Base-by-base conservation (phyloP, 1,140 invertebrate genomes). In the Ceratina australensis region DNA sequence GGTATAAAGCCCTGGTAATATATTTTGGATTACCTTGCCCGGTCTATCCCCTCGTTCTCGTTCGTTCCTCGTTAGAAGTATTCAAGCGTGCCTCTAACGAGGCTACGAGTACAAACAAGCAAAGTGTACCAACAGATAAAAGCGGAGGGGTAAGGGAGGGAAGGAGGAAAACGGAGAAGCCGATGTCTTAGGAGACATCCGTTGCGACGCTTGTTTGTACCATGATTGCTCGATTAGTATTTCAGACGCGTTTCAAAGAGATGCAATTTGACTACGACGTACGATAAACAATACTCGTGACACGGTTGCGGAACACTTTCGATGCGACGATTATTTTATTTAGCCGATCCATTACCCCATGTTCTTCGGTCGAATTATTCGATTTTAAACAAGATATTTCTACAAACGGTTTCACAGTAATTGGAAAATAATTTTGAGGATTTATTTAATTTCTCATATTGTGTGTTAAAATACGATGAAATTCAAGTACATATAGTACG, bases 1-100 rank as follows among this genome's bases (percentile, higher is more conserved):
- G 87, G 81, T 89, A 91, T 88, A 89, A 90, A 90, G 89, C 88
- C 78, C 73, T 72, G 67, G 87, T 90, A 89, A 90, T 90, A 90
- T 90, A 91, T 90, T 91, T 90, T 89, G 87, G 88, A 91, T 90
- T 91, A 91, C 86, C 88, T 77, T 78, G 77, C 63, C 73, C 59
- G 71, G 72, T 78, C 79, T 78, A 80, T 77, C 61, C 75, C 59
- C 63, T 81, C 64, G 49, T 68, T 56, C 73, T 65, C 72, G 67
- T 84, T 84, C 81, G 81, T 82, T 84, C 67, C 84, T 90, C 87
- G 88, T 90, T 90, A 88, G 89, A 91, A 89, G 83, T 90, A 86
- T 84, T 87, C 85, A 84, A 87, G 72, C 80, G 65, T 85, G 52
- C 73, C 80, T 89, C 79, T 90, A 89, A 90, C 86, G 87, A 89